phyloP scores from a whole-genome alignment of 2,888 invertebrate genomes.

The Pyralis farinalis region DNA sequence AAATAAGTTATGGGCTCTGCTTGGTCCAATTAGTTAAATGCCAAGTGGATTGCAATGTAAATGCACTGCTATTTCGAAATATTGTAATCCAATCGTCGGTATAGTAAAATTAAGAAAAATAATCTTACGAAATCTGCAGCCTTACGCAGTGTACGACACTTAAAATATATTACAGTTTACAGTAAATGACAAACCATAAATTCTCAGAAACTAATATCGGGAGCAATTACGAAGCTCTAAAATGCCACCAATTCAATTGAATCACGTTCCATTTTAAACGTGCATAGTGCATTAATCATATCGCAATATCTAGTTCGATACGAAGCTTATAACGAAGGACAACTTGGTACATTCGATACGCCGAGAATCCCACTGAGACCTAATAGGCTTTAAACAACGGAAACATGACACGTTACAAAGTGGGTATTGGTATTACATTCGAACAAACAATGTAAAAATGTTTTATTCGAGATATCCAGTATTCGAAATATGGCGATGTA shows the following conservation, averaged over 20 bases:
- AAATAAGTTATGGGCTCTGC: constrained; percentile 5
- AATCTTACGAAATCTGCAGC: too few species aligned
- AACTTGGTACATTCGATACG: neutral
- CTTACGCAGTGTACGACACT: too few species aligned
- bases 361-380: neutral
- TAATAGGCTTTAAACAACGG: neutral
- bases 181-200: neutral
- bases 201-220: neutral
- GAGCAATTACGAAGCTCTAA: neutral
- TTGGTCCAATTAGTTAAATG: constrained; percentile 10
- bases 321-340: neutral
- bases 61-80: constrained; percentile 1
- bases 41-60: constrained; percentile 5
- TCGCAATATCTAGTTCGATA: neutral
- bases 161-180: neutral
- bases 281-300: neutral
- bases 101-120: too few species aligned
- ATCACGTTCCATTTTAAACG: constrained; percentile 1
- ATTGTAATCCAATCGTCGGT: neutral
- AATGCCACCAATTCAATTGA: neutral
- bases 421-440: neutral
- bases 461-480: neutral
- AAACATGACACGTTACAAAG: neutral
- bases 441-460: neutral
- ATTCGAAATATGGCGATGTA: neutral